Evolutionary conservation across 2,113 vertebrate species (phyloP), one percentile per base, ranked within the genome.

Genomic region (Marmota flaviventris): DNA sequence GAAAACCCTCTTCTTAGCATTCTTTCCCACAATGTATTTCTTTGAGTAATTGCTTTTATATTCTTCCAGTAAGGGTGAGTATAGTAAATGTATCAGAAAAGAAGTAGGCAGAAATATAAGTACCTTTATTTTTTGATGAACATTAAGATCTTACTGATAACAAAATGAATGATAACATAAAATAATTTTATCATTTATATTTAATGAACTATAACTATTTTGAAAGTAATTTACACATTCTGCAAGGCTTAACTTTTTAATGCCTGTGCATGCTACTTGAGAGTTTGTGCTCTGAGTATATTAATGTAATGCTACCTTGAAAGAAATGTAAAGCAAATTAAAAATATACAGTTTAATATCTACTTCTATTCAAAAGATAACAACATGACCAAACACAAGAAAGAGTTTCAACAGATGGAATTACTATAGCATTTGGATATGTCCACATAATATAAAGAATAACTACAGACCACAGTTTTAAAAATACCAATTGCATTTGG

Each of bases 391-490:
- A 56, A 83, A 65, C 42, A 83, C 73, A 75, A 87, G 20, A 32
- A 65, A 0, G 70, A 75, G 0, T 91, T 96, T 73, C 84, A 90
- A 42, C 25, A 70, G 45, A 91, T 95, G 29, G 8, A 89, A 29
- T 61, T 85, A 97, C 95, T 29, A 48, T 34, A 89, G 27, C 12
- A 56, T 72, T 75, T n/a, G 13, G 25, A 42, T 0, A 53, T 14
- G 32, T 75, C 17, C 70, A 69, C 22, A 22, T 5, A 51, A 4
- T 61, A 4, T 92, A 10, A 53, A 97, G 45, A 92, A 48, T 6
- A 70, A 14, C 18, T 85, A 14, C 4, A 58, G 24, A 67, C 94
- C 87, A 96, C 45, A 78, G 27, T 13, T 97, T 96, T 93, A 90
- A 95, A 97, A 69, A 16, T 78, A 29, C 13, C 24, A 3, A 51